phyloP scores from a whole-genome alignment of 1,140 invertebrate species.

The Teleogryllus occipitalis region DNA sequence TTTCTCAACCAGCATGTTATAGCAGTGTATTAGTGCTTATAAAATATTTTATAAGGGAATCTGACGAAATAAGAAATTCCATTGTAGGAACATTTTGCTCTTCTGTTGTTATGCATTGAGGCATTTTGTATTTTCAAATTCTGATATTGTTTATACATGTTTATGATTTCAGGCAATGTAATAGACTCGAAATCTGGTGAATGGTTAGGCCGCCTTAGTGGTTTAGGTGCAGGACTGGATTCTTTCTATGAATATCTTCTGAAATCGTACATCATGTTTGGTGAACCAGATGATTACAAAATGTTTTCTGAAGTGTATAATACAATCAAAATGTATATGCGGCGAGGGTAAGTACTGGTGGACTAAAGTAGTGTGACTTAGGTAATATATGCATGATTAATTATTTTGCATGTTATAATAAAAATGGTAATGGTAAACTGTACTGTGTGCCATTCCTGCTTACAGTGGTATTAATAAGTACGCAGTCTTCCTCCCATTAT shows the following conservation, averaged over 20 bases:
- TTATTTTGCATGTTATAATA: too few relatives aligned
- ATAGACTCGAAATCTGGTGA: slow-evolving; percentile 56
- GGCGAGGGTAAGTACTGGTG: slow-evolving; percentile 44
- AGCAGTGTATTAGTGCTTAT: too few relatives aligned
- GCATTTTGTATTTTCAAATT: background rate
- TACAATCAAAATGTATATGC: slow-evolving; percentile 51
- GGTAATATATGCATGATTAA: too few relatives aligned
- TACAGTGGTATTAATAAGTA: too few relatives aligned
- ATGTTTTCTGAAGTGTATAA: slow-evolving; percentile 55
- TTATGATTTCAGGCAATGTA: slow-evolving; percentile 41
- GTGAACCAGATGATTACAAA: slow-evolving; percentile 45
- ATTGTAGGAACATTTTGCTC: too few relatives aligned
- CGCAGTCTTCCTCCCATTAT: too few relatives aligned
- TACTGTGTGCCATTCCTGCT: too few relatives aligned
- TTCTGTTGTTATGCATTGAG: background rate
- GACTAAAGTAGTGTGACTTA: too few relatives aligned
- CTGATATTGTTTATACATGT: background rate
- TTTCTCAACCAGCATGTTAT: too few relatives aligned
- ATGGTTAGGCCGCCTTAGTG: slow-evolving; percentile 51
- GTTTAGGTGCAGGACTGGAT: slow-evolving; percentile 60
- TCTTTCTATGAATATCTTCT: slow-evolving; percentile 63
- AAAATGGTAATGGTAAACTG: too few relatives aligned
- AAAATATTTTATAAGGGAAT: too few relatives aligned
- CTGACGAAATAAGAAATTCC: too few relatives aligned
- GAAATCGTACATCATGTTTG: slow-evolving; percentile 59